Base-by-base conservation (phyloP, 1,140 invertebrate genomes). In the Bombus superbus region DNA sequence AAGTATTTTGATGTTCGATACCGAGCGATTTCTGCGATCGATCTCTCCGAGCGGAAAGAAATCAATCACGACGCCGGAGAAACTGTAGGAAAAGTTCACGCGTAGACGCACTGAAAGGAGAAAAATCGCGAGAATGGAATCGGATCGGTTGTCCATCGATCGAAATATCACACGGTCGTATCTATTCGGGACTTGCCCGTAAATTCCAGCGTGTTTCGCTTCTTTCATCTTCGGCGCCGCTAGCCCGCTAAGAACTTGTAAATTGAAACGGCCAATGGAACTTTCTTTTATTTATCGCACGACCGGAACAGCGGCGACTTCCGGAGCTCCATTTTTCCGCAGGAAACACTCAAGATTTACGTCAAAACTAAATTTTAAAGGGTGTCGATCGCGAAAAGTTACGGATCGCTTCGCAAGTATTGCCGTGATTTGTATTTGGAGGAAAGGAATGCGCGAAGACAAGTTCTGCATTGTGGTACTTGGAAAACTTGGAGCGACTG, bases 221-320 rank as follows among this genome's bases (percentile, higher is more conserved):
- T 74, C 44, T 35, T 53, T 74, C 40, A 13, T 53, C n/a, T 38
- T 74, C 22, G 44, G 72, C 72, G 47, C 4, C 32, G 73, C 11
- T 35, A 32, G 47, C 22, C 4, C 32, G 73, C 73, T 75, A 75
- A 75, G 32, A 75, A 75, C 47, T 57, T 75, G 73, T 75, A 75
- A 75, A 75, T 75, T 25, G 73, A 53, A 74, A 25, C 68, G 38
- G n/a, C 62, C n/a, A 6, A 8, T 22, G 32, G 8, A 75, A 75
- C 47, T 75, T 75, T 44, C 32, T 11, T 59, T 59, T 75, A 75
- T 75, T 75, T 75, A 75, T 75, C 73, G 47, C 73, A 15, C 6
- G 73, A 10, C n/a, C 44, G 68, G 10, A 71, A 71, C 35, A 5
- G 18, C 68, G 35, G n/a, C 25, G 25, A 25, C 68, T 71, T 40